Conservation (phyloP, 1,140 invertebrate genomes). For the Drosophila paulistorum region DNA sequence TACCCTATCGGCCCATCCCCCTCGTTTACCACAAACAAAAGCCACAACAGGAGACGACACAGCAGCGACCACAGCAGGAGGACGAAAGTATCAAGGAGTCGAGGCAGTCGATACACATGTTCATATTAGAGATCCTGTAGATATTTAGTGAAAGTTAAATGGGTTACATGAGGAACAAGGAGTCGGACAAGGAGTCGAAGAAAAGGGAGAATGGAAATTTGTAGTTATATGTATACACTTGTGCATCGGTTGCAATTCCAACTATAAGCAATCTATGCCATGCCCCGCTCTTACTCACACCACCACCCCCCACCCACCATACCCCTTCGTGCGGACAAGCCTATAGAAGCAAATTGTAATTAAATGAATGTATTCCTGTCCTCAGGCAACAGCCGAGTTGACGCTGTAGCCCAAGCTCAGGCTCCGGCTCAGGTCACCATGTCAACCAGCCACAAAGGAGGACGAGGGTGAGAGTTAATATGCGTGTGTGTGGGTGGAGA, state of each 20-base stretch:
- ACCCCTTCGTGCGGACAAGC: neutral
- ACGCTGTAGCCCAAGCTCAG: slow-evolving; percentile 23
- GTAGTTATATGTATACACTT: slow-evolving; percentile 32
- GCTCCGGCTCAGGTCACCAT: slow-evolving; percentile 48
- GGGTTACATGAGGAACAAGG: slow-evolving; percentile 41
- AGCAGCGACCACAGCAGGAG: slow-evolving; percentile 44
- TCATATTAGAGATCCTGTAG: slow-evolving; percentile 60
- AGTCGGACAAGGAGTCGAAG: neutral
- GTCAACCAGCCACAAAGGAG: slow-evolving; percentile 42
- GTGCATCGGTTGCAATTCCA: slow-evolving; percentile 49
- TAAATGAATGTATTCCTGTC: slow-evolving; percentile 59
- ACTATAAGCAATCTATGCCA: slow-evolving; percentile 6
- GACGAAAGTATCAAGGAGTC: slow-evolving; percentile 29
- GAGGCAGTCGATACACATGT: slow-evolving; percentile 56
- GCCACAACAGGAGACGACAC: slow-evolving; percentile 35
- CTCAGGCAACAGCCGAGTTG: slow-evolving; percentile 4
- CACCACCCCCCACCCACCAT: neutral
- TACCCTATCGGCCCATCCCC: neutral
- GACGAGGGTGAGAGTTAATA: neutral
- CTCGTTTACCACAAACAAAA: slow-evolving; percentile 21
- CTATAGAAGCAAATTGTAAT: slow-evolving; percentile 66
- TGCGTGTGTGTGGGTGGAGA: neutral
- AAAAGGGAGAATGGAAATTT: neutral
- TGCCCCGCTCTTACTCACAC: too few species aligned
- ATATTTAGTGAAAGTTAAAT: slow-evolving; percentile 66